Evolutionary conservation across 2,888 invertebrate species (phyloP), one percentile per base, ranked within the genome.

Genomic region (Caenorhabditis sp.): DNA sequence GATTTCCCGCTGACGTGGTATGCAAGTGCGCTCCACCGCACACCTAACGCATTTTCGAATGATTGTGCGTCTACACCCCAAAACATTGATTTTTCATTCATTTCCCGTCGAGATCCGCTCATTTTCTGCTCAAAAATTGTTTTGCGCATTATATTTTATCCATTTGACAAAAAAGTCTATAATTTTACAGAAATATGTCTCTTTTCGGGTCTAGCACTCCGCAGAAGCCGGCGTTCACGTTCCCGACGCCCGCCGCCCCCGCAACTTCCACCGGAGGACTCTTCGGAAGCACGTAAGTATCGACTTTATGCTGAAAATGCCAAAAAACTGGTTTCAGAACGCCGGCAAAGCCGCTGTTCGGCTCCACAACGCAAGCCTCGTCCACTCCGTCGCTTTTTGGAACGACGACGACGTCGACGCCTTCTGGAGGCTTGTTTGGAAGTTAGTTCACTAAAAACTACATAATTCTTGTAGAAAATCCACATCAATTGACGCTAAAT

Each of bases 281-380:
- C n/a, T 73, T 73, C 17, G 73, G 78, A 27, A 74, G 17, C 35
- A 70, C 76, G 76, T 76, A 26, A 52, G 70, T 58, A 24, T 65
- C 6, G 17, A 27, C 17, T 41, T 24, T n/a, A 3, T 24, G 27
- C 6, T 30, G 13, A 39, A 55, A 39, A 55, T 13, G 2, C 2
- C n/a, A 9, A 8, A 52, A 53, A 39, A 56, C n/a, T 15, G 11
- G 20, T 30, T 58, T 39, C 26, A 77, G 77, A 66, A 71, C 71
- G 5, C 77, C 74, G 20, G 2, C 65, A 24, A 79, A 74, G n/a
- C 74, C 74, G 8, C 48, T 79, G 11, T 79, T 79, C 53, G 79
- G 79, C 43, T 56, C 75, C 5, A 79, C 79, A 5, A 52, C 75
- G 7, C 65, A 59, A 43, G 66, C 75, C 0, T 46, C 73, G 17